Evolutionary conservation across 1,140 invertebrate genomes (phyloP).

Genomic region (Drosophila bocqueti): DNA sequence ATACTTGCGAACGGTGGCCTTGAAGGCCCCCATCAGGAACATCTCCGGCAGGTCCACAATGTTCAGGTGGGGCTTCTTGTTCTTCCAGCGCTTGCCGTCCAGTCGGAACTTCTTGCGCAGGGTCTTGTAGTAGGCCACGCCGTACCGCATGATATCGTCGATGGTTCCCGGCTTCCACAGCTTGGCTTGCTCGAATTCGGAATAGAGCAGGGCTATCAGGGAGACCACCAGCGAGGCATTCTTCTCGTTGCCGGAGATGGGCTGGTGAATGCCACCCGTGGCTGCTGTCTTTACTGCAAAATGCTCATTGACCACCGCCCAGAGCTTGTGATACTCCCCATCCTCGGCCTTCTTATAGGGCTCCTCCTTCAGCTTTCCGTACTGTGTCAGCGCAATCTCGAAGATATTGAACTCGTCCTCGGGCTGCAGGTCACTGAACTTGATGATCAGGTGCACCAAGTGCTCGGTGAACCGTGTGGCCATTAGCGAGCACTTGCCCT

Average conservation of each 20-base stretch:
- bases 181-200: slow-evolving; percentile 69
- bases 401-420: slow-evolving; percentile 71
- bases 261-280: slow-evolving; percentile 70
- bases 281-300: slow-evolving; percentile 73
- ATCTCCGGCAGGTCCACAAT: slow-evolving; percentile 76
- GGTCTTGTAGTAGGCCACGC: slow-evolving; percentile 74
- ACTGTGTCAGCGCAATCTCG: slow-evolving; percentile 68
- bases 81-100: slow-evolving; percentile 75
- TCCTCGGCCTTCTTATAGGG: slow-evolving; percentile 17
- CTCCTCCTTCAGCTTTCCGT: slow-evolving; percentile 66
- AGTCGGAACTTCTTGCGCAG: slow-evolving; percentile 71
- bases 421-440: slow-evolving; percentile 59
- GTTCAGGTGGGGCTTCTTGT: slow-evolving; percentile 77
- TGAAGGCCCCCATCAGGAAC: slow-evolving; percentile 78
- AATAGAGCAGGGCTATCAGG: slow-evolving; percentile 71
- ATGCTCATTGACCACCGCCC: slow-evolving; percentile 77
- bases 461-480: slow-evolving; percentile 67
- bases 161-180: slow-evolving; percentile 66
- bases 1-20: slow-evolving; percentile 71
- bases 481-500: slow-evolving; percentile 76
- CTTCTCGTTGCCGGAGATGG: slow-evolving; percentile 67
- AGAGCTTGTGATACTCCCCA: slow-evolving; percentile 56
- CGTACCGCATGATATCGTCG: slow-evolving; percentile 75
- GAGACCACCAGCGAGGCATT: slow-evolving; percentile 76
- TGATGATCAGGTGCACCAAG: slow-evolving; percentile 72